Evolutionary conservation across 2,888 invertebrate species (phyloP).

Genomic region (Schrankia costaestrigalis): DNA sequence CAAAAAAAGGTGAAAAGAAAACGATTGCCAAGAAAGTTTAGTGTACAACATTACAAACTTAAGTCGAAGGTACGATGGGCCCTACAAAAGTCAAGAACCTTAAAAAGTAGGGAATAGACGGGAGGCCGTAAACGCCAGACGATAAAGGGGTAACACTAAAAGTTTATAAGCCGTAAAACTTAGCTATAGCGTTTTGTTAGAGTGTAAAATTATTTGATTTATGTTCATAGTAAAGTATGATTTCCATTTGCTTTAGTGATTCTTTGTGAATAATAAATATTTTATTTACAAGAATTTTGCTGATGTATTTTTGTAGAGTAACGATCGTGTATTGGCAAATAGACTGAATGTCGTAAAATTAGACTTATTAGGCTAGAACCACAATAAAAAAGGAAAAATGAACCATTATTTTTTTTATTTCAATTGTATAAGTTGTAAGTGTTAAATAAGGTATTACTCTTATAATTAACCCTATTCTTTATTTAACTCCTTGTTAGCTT

Average conservation of each 20-base stretch:
- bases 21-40: constrained; percentile 15
- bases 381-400: no score
- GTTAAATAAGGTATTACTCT: no score
- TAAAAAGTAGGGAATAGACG: constrained; percentile 11
- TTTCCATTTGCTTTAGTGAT: constrained; percentile 12
- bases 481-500: no score
- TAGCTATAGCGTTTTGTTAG: constrained; percentile 32
- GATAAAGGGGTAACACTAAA: constrained; percentile 35
- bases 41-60: constrained; percentile 16
- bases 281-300: background rate
- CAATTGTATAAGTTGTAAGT: no score
- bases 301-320: background rate
- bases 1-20: constrained; percentile 6
- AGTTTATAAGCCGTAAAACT: constrained; percentile 40
- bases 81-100: constrained; percentile 24
- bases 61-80: constrained; percentile 13
- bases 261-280: constrained; percentile 3
- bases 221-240: constrained; percentile 20
- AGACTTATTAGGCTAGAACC: no score
- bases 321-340: background rate
- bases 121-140: constrained; percentile 19
- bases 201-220: constrained; percentile 34
- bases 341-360: no score
- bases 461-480: no score
- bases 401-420: no score